phyloP scores from a whole-genome alignment of 2,113 vertebrate species.

The Nematolebias whitei region DNA sequence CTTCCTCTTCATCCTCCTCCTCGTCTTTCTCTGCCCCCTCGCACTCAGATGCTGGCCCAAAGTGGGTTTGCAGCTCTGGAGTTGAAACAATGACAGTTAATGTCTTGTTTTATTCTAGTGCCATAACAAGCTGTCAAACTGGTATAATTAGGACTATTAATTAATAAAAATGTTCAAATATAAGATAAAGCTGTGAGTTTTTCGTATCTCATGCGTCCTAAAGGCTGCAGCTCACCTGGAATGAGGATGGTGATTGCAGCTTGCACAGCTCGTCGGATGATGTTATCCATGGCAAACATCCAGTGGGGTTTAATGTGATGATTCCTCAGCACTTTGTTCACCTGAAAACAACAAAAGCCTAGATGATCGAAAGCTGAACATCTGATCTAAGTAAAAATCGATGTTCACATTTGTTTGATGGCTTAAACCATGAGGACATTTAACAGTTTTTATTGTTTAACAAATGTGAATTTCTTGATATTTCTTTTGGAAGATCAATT shows the following conservation, averaged over 20 bases:
- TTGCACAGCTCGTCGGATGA: slow-evolving; percentile 92
- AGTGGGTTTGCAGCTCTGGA: slow-evolving; percentile 88
- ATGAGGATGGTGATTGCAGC: slow-evolving; percentile 92
- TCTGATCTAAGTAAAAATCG: too few species aligned
- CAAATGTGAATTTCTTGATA: too few species aligned
- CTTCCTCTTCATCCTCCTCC: slow-evolving; percentile 81
- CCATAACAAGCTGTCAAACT: too few species aligned
- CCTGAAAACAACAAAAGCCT: slow-evolving; percentile 71
- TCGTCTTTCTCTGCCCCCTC: slow-evolving; percentile 88
- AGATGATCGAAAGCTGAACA: too few species aligned
- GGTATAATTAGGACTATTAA: too few species aligned
- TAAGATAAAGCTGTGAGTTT: too few species aligned
- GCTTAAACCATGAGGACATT: too few species aligned
- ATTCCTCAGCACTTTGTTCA: slow-evolving; percentile 92
- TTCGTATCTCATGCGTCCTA: not conserved
- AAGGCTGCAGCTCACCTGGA: slow-evolving; percentile 80
- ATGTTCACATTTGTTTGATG: too few species aligned
- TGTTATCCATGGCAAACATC: slow-evolving; percentile 98
- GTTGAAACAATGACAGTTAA: not conserved
- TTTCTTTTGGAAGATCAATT: too few species aligned
- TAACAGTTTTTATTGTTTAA: too few species aligned
- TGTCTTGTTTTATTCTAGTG: too few species aligned
- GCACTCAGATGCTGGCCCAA: slow-evolving; percentile 85
- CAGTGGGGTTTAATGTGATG: slow-evolving; percentile 94
- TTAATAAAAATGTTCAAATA: too few species aligned